Evolutionary conservation across 1,140 invertebrate genomes (phyloP), one percentile per base, ranked within the genome.

Genomic region (Acromyrmex charruanus): DNA sequence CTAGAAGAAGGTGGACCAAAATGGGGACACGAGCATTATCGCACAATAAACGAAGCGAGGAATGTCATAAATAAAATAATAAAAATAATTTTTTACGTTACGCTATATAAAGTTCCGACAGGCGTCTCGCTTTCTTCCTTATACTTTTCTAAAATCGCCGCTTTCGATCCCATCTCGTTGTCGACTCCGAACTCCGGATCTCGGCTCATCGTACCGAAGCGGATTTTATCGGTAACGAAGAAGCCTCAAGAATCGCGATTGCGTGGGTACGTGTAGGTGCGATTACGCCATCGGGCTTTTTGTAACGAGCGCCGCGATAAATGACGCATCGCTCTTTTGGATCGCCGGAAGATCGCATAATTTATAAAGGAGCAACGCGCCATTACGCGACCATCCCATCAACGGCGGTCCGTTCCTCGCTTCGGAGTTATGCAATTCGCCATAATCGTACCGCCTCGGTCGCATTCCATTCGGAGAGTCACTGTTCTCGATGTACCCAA

Each of bases 1-100:
- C 65, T 90, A 90, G 89, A 74, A 90, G 77, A 90, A 90, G 90
- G 87, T 86, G 89, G 84, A 66, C 65, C 87, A 75, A 51, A 90
- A 59, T 88, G 90, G 74, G 90, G 90, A 91, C 90, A 88, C 85
- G 66, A 74, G 86, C 75, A 80, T 90, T 79, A 91, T 88, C 88
- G 59, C 53, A 44, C 87, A 88, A 89, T 74, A 86, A 90, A 86
- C 88, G 86, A 77, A 25, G 31, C 81, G 86, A 55, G 86, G 87
- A 91, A 90, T 86, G 87, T 51, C 44, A 68, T 91, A 90, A 90
- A 90, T 90, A 84, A 91, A 35, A 35, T 35, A 35, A 35, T 35
- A 35, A 35, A 35, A 35, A 35, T 6, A 35, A 35, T 35, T 90
- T 88, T 90, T 84, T 87, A 68, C 68, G 58, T 84, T 87, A 68